Evolutionary conservation across 1,140 invertebrate species (phyloP).

Genomic region (Luehdorfia chinensis): DNA sequence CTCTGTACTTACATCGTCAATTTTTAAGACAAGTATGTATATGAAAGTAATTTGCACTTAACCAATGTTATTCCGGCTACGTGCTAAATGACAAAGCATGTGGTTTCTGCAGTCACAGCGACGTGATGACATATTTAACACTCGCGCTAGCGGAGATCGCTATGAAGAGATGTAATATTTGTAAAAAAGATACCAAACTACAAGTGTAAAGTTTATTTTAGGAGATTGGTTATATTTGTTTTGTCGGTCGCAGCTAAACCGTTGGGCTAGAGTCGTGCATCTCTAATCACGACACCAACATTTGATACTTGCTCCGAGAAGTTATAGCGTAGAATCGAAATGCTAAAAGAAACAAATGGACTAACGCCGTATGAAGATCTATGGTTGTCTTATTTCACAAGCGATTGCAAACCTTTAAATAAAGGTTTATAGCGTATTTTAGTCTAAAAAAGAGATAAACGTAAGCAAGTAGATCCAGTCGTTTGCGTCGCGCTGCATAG

Average conservation of each 20-base stretch:
- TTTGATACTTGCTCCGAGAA: conserved; percentile 57
- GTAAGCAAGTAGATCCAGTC: conserved; percentile 54
- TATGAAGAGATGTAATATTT: conserved; percentile 39
- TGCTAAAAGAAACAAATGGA: conserved; percentile 68
- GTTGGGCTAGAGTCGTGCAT: conserved; percentile 44
- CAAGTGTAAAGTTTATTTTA: conserved; percentile 35
- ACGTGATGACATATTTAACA: conserved; percentile 45
- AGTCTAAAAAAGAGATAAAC: conserved; percentile 25
- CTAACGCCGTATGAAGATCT: conserved; percentile 54
- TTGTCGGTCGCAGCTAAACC: conserved; percentile 31
- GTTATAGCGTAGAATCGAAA: conserved; percentile 47
- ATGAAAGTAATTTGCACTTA: conserved; percentile 13
- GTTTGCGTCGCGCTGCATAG: conserved; percentile 52
- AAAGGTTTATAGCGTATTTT: conserved; percentile 31
- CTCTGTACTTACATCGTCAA: too few species aligned
- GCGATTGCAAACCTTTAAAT: conserved; percentile 28
- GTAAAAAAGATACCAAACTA: conserved; percentile 37
- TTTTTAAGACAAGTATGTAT: too few species aligned
- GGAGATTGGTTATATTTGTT: conserved; percentile 36
- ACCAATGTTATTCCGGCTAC: conserved; percentile 5
- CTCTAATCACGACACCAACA: conserved; percentile 54
- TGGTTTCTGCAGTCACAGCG: conserved; percentile 19
- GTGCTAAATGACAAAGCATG: conserved; percentile 39
- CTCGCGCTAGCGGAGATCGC: conserved; percentile 19
- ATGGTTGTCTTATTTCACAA: conserved; percentile 21